Evolutionary conservation across 2,113 vertebrate species (phyloP).

Genomic region (Arvicanthis niloticus): DNA sequence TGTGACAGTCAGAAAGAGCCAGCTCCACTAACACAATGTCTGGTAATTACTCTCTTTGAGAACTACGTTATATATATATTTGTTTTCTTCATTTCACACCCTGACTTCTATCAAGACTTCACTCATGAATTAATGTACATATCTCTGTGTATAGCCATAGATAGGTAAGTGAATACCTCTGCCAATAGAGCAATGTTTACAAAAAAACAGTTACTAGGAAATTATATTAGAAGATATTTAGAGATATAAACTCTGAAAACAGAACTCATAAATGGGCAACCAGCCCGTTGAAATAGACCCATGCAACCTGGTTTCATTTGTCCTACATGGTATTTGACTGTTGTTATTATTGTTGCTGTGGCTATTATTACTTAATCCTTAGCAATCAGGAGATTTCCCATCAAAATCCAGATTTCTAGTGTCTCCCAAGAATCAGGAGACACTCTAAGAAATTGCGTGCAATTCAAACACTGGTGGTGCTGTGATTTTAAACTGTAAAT

Average conservation of each 20-base stretch:
- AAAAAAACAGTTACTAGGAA: not conserved
- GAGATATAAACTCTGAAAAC: not conserved
- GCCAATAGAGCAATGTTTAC: not conserved
- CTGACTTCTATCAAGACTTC: not conserved
- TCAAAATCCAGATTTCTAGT: constrained; percentile 23
- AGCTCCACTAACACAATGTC: not conserved
- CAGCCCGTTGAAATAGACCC: not conserved
- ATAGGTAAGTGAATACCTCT: not conserved
- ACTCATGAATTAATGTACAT: not conserved
- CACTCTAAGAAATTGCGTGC: constrained; percentile 26
- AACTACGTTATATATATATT: not conserved
- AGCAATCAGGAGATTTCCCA: constrained; percentile 15
- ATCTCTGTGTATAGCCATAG: not conserved
- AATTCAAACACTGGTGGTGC: constrained; percentile 30
- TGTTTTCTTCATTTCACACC: not conserved
- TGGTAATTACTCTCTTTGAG: not conserved
- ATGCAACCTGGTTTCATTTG: not conserved
- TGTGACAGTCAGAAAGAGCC: not conserved
- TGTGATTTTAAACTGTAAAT: constrained; percentile 72
- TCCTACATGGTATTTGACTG: not conserved
- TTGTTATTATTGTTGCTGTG: not conserved
- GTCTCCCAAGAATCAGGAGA: constrained; percentile 15
- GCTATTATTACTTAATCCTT: not conserved
- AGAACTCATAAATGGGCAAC: constrained; percentile 7
- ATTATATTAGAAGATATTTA: not conserved